Conservation (phyloP, 2,797 vertebrate species). For the Sebastes dallii region DNA sequence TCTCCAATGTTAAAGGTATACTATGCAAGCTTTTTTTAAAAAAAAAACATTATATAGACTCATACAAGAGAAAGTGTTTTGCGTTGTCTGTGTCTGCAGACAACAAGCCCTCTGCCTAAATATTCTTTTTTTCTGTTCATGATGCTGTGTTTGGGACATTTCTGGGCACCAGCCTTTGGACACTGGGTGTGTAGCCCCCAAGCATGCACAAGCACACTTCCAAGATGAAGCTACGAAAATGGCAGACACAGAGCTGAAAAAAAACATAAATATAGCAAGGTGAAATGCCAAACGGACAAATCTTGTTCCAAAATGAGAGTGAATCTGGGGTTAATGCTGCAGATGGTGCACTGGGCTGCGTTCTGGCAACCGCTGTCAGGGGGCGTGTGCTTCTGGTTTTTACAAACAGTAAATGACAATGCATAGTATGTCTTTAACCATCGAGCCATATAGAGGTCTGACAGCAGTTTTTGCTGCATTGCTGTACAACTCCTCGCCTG, state of each 20-base stretch:
- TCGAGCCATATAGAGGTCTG: neutral
- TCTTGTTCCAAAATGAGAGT: too few relatives aligned
- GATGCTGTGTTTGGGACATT: neutral
- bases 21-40: neutral
- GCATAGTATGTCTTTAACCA: neutral
- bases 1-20: neutral
- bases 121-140: neutral
- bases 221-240: too few relatives aligned
- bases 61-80: neutral
- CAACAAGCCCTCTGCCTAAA: neutral
- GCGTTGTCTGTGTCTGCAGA: neutral
- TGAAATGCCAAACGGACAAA: too few relatives aligned
- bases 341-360: too few relatives aligned
- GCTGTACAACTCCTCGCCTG: rapidly evolving
- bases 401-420: too few relatives aligned
- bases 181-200: neutral
- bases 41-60: neutral
- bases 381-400: too few relatives aligned
- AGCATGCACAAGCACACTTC: too few relatives aligned
- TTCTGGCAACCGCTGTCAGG: too few relatives aligned
- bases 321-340: too few relatives aligned
- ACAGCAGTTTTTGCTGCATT: neutral
- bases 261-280: too few relatives aligned
- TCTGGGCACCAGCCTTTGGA: neutral
- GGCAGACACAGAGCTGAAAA: too few relatives aligned